A percentile compares a stretch with the other conserved stretches of the same genome.
Evolutionary conservation across 2,113 vertebrate species (phyloP).

Genomic region (Steatornis caripensis): DNA sequence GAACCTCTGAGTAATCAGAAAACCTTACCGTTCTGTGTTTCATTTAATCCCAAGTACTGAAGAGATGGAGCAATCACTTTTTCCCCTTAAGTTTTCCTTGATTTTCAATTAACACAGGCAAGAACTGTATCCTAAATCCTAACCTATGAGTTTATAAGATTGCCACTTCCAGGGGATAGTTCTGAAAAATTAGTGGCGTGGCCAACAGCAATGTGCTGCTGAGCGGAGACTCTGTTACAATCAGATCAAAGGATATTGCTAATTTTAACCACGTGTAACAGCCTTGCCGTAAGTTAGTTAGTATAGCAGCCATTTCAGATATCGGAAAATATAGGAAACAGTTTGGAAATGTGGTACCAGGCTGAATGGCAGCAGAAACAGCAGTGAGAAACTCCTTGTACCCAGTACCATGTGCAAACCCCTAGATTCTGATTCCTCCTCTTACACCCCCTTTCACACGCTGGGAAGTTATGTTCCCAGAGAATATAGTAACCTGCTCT

Average conservation of each 20-base stretch:
- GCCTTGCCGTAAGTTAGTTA: background rate
- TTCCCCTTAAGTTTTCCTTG: background rate
- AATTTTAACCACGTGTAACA: background rate
- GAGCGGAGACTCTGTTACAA: background rate
- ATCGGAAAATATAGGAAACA: background rate
- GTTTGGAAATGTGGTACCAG: background rate
- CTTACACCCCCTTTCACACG: background rate
- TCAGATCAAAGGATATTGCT: background rate
- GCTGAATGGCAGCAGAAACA: background rate
- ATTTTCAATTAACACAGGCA: background rate
- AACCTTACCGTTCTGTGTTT: background rate
- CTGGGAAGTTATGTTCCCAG: background rate
- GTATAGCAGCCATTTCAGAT: background rate
- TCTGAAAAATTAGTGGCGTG: background rate
- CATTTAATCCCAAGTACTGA: background rate
- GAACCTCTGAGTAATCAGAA: background rate
- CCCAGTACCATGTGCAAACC: background rate
- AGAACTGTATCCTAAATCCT: background rate
- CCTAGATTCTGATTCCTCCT: background rate
- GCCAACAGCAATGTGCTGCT: background rate
- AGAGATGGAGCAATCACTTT: background rate
- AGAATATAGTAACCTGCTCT: background rate
- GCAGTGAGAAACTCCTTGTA: background rate
- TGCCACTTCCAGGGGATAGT: background rate
- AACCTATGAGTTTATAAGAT: background rate